Evolutionary conservation across 2,113 vertebrate genomes (phyloP), one percentile per base, ranked within the genome.

Genomic region (Formicarius rufipectus): DNA sequence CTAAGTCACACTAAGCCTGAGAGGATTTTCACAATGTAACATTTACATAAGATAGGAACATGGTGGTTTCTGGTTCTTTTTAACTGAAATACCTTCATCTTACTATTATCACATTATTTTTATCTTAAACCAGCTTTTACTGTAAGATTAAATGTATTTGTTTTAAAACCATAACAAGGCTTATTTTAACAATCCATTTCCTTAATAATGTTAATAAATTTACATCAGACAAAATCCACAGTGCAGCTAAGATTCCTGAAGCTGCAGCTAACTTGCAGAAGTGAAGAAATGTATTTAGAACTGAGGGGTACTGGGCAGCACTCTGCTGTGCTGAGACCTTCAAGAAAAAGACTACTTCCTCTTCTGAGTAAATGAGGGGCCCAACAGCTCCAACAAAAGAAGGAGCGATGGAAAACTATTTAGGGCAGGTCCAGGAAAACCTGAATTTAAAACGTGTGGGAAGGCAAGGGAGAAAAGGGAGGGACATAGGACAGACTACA

Each of bases 11-110:
- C 50, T 97, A 91, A 97, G 79, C 88, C 93, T 96, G 87, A 67
- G 82, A 96, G 78, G 92, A 97, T 97, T 97, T 97, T 93, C 96
- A 90, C 92, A 80, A 86, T 92, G 56, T 87, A 88, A 47, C 82
- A 95, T 95, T 94, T 96, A 88, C 59, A 75, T 78, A 76, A 97
- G 93, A 97, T 90, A 97, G 96, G 92, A 87, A 90, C 23, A 55
- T 49, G 17, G 42, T 69, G 58, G 56, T 87, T 95, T 97, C 95
- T 95, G 64, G 58, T 90, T 84, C 92, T 94, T 97, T 97, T 94
- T 79, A 93, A 95, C 78, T 71, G 72, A 92, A 97, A 95, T 87
- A 89, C 73, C 56, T 97, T 96, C 89, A 92, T 89, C 35, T 74
- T 78, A 89, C 85, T 82, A 78, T 90, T 96, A 96, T 66, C 83